A percentile compares a stretch with the other conserved stretches of the same genome.
Evolutionary conservation across 2,113 vertebrate genomes (phyloP).

Genomic region (Mesitornis unicolor): DNA sequence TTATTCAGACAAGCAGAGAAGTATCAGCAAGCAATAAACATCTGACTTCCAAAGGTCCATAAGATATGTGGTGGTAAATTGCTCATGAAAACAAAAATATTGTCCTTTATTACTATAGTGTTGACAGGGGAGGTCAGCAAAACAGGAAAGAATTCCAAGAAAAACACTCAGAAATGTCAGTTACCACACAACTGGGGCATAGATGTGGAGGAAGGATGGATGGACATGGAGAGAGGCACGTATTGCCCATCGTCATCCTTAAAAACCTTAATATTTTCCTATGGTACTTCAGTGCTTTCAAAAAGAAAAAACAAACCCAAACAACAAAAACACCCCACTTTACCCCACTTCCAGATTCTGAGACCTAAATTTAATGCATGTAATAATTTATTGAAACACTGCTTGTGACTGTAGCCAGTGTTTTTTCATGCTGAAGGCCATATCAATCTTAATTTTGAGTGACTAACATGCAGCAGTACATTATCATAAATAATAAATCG

Average conservation of each 20-base stretch:
- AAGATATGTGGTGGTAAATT: background rate
- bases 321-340: background rate
- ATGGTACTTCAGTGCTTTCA: background rate
- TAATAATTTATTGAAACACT: background rate
- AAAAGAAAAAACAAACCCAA: background rate
- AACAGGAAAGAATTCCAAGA: slow-evolving; percentile 4
- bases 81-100: slow-evolving; percentile 36
- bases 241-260: background rate
- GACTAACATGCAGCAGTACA: background rate
- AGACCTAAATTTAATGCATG: background rate
- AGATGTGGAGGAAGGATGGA: background rate
- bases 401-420: background rate
- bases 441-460: slow-evolving; percentile 42
- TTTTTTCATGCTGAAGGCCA: background rate
- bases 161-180: slow-evolving; percentile 2
- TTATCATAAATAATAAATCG: slow-evolving; percentile 19
- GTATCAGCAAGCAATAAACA: slow-evolving; percentile 9
- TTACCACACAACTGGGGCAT: background rate
- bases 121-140: slow-evolving; percentile 61
- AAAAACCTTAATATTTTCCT: background rate
- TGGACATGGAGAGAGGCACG: background rate
- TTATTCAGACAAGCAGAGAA: background rate
- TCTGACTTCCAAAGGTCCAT: background rate
- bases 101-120: slow-evolving; percentile 24
- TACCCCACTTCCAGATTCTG: background rate